Percentiles rank a stretch among this genome's conserved stretches.
phyloP scores from a whole-genome alignment of 2,888 invertebrate species.

The Abrostola tripartita region DNA sequence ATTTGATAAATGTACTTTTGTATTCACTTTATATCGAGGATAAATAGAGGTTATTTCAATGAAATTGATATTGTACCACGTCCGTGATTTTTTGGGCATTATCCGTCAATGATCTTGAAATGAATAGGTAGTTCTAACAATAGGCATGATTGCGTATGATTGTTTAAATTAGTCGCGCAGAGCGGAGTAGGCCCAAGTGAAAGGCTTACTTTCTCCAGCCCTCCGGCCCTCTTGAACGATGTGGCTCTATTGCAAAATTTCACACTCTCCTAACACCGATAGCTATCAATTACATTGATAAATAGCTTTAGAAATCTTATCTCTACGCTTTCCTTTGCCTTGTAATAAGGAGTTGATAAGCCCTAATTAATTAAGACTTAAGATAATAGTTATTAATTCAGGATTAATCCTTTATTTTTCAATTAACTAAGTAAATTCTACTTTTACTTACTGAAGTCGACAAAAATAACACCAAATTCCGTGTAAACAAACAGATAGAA shows the following conservation, averaged over 20 bases:
- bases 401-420: background rate
- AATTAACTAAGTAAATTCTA: no score
- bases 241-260: slow-evolving; percentile 82
- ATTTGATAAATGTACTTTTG: slow-evolving; percentile 46
- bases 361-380: slow-evolving; percentile 21
- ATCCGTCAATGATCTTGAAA: slow-evolving; percentile 52
- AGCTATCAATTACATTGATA: slow-evolving; percentile 79
- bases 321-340: slow-evolving; percentile 64
- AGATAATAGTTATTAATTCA: slow-evolving; percentile 6
- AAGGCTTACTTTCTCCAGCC: slow-evolving; percentile 87
- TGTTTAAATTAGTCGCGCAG: slow-evolving; percentile 77
- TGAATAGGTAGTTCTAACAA: slow-evolving; percentile 62
- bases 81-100: slow-evolving; percentile 45
- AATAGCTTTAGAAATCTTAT: slow-evolving; percentile 72
- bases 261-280: slow-evolving; percentile 77
- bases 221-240: slow-evolving; percentile 80
- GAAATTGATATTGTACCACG: slow-evolving; percentile 32
- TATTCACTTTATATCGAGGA: slow-evolving; percentile 35
- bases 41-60: slow-evolving; percentile 34
- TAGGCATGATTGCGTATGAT: slow-evolving; percentile 74
- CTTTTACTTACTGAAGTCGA: no score
- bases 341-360: slow-evolving; percentile 33
- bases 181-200: slow-evolving; percentile 77
- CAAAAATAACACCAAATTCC: background rate
- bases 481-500: slow-evolving; percentile 2